Conservation (phyloP, 2,113 vertebrate species). For the Gymnorhina tibicen region DNA sequence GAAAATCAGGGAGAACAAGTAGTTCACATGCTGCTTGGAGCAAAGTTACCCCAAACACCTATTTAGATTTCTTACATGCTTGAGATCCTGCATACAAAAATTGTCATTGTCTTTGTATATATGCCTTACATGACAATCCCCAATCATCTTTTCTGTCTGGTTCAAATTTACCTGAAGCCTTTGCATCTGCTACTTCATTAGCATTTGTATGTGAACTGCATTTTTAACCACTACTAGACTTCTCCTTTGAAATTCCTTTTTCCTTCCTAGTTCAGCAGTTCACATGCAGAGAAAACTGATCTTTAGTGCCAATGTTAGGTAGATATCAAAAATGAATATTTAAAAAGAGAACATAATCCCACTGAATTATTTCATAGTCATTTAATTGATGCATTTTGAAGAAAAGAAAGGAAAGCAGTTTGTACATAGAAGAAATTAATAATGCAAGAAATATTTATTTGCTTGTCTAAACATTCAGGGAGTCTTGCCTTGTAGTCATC, state of each 20-base stretch:
- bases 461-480: not conserved
- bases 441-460: not conserved
- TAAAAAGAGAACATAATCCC: not conserved
- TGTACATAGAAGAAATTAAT: not conserved
- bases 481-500: not conserved
- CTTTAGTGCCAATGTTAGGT: not conserved
- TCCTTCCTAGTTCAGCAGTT: not conserved
- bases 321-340: not conserved
- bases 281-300: not conserved
- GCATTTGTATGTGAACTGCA: not conserved
- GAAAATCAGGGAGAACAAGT: not conserved
- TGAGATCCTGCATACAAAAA: not conserved
- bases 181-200: not conserved
- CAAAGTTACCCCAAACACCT: not conserved
- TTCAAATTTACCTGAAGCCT: not conserved
- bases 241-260: not conserved
- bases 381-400: not conserved
- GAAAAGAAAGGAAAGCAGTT: not conserved
- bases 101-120: not conserved
- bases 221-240: not conserved
- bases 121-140: not conserved
- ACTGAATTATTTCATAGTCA: not conserved
- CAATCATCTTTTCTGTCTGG: not conserved
- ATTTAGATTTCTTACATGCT: not conserved
- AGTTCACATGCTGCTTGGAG: not conserved